Conservation (phyloP, 2,888 invertebrate genomes). For the Argynnis bischoffii region DNA sequence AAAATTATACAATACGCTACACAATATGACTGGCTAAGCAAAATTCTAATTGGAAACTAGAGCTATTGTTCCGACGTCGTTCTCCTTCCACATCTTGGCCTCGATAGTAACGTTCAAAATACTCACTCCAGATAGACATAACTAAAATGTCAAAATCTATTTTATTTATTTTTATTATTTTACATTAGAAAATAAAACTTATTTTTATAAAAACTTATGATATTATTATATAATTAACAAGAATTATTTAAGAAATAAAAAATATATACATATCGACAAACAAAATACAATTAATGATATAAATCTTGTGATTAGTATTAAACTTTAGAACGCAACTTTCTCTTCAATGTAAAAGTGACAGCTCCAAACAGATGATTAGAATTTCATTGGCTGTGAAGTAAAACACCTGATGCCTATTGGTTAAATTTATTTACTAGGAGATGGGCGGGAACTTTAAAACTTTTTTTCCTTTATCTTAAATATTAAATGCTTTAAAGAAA, state of each 20-base stretch:
- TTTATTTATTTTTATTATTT: not conserved
- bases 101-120: constrained; percentile 27
- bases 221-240: too few species aligned
- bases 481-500: not conserved
- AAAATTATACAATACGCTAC: constrained; percentile 44
- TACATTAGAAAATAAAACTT: too few species aligned
- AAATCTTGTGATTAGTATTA: not conserved
- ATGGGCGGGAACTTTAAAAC: constrained; percentile 11
- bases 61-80: constrained; percentile 47
- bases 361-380: constrained; percentile 52
- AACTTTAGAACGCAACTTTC: constrained; percentile 28
- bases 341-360: constrained; percentile 42
- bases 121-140: not conserved
- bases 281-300: too few species aligned
- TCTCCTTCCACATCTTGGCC: constrained; percentile 34
- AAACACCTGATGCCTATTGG: constrained; percentile 17
- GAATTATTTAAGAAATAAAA: too few species aligned
- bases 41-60: constrained; percentile 57
- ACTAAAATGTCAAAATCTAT: not conserved
- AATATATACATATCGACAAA: too few species aligned
- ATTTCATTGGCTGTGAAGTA: constrained; percentile 45
- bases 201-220: too few species aligned
- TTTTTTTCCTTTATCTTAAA: not conserved
- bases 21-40: constrained; percentile 55
- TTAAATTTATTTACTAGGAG: not conserved